Conservation (phyloP, 2,888 invertebrate species). For the Drosophila affinis region DNA sequence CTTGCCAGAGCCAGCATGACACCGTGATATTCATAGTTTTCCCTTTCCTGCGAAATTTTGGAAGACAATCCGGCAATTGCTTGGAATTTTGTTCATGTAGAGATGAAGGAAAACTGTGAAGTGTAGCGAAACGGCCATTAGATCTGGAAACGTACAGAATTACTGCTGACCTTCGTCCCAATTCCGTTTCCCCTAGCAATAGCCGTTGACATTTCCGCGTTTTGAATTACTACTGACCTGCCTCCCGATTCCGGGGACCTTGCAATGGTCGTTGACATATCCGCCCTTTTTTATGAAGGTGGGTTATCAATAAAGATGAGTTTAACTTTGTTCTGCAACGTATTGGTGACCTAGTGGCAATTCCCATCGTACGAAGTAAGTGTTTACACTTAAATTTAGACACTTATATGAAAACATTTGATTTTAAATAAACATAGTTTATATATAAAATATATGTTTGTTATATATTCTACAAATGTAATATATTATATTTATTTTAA, state of each 20-base stretch:
- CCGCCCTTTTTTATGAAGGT: background rate
- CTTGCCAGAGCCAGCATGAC: conserved; percentile 50
- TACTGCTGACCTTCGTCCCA: conserved; percentile 25
- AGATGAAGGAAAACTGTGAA: conserved; percentile 35
- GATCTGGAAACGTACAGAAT: conserved; percentile 48
- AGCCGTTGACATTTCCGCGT: conserved; percentile 13
- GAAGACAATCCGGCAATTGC: conserved; percentile 50
- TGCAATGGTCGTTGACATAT: background rate
- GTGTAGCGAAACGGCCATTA: conserved; percentile 50
- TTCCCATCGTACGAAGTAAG: no score
- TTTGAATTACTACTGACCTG: background rate
- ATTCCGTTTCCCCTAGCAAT: conserved; percentile 1
- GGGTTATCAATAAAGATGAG: background rate
- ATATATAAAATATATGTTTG: no score
- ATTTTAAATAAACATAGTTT: no score
- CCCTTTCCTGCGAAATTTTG: conserved; percentile 43
- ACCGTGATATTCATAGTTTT: conserved; percentile 59
- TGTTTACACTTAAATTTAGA: no score
- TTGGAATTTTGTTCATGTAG: conserved; percentile 46
- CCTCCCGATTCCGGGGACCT: background rate
- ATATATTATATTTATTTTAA: no score
- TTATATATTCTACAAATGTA: no score
- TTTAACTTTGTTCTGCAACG: background rate
- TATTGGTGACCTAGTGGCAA: no score
- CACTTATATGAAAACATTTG: no score